Evolutionary conservation across 2,797 vertebrate species (phyloP).

Genomic region (Tokudaia tokunoshimensis): DNA sequence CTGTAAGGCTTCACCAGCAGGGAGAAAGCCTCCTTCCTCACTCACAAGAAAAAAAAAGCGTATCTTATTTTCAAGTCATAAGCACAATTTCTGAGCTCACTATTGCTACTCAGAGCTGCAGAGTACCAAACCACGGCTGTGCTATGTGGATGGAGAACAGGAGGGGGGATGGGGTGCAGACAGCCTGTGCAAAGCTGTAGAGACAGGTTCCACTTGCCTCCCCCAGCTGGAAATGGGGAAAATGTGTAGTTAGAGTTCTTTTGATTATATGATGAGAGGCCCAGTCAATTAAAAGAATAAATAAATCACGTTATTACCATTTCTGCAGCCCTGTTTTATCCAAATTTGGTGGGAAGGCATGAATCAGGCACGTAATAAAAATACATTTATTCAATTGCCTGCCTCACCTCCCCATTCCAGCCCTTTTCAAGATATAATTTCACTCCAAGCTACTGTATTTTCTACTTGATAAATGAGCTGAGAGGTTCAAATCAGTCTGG

Average conservation of each 20-base stretch:
- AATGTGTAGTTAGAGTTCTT: not conserved
- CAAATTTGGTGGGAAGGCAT: not conserved
- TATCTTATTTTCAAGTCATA: not conserved
- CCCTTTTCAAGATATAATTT: conserved; percentile 27
- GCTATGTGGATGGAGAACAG: not conserved
- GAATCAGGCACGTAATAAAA: conserved; percentile 33
- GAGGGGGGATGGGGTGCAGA: not conserved
- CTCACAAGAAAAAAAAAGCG: not conserved
- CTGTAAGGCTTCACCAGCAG: not conserved
- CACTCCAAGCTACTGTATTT: conserved; percentile 28
- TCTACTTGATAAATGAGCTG: conserved; percentile 4
- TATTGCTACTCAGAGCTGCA: not conserved
- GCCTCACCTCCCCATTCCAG: not conserved
- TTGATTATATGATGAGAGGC: not conserved
- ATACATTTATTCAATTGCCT: conserved; percentile 31
- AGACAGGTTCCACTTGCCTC: not conserved
- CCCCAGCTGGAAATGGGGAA: not conserved
- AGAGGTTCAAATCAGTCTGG: not conserved
- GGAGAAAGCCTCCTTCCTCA: not conserved
- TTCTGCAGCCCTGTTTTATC: not conserved
- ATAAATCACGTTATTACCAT: not conserved
- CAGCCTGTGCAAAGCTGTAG: not conserved
- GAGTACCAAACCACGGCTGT: not conserved
- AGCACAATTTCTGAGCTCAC: not conserved
- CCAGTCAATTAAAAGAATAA: not conserved